A percentile compares a stretch with the other conserved stretches of the same genome.
Conservation (phyloP, 2,797 vertebrate species). For the Dendrocincla tyrannina region DNA sequence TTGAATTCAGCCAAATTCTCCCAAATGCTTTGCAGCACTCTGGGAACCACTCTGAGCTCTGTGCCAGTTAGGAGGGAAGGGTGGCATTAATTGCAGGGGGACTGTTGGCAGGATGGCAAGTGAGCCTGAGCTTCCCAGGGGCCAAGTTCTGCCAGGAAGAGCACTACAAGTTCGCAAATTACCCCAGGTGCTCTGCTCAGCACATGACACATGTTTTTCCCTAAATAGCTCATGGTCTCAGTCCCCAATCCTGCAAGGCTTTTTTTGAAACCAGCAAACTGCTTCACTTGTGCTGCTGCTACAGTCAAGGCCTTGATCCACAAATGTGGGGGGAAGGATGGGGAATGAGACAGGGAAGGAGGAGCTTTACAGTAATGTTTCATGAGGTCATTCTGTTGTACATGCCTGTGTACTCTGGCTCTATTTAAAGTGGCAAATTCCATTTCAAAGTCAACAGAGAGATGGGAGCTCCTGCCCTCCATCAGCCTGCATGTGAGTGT, state of each 20-base stretch:
- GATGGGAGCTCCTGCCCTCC: background rate
- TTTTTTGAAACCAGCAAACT: background rate
- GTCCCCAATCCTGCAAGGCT: background rate
- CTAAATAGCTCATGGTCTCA: conserved; percentile 7
- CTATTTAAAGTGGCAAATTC: conserved; percentile 11
- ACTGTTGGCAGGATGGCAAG: background rate
- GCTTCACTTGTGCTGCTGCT: background rate
- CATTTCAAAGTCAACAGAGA: background rate
- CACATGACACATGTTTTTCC: background rate
- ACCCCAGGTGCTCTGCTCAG: background rate
- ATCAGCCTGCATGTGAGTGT: background rate
- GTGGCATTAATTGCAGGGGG: background rate
- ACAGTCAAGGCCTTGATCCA: background rate
- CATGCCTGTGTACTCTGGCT: background rate
- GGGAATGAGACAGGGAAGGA: background rate
- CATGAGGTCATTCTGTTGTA: rapidly evolving
- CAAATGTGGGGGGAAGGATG: background rate
- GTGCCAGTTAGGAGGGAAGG: background rate
- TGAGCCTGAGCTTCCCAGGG: background rate
- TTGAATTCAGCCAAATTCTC: background rate
- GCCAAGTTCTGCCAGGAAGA: background rate
- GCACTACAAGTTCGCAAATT: background rate
- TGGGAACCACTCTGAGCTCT: background rate
- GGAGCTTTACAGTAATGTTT: background rate
- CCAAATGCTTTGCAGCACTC: background rate